Evolutionary conservation across 2,797 vertebrate genomes (phyloP).

Genomic region (Hyperoplus immaculatus): DNA sequence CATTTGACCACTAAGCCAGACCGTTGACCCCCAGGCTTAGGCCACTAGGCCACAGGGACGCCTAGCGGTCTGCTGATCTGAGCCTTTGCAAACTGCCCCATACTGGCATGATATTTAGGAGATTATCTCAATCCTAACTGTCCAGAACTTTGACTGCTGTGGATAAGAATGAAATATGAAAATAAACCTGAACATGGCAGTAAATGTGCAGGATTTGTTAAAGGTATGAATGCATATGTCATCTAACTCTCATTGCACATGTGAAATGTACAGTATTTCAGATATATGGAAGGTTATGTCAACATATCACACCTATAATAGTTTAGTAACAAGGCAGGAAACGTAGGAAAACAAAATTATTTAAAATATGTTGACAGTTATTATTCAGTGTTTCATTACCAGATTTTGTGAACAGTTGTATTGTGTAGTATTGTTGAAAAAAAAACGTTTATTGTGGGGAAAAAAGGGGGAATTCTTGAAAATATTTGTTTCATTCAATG

Average conservation of each 20-base stretch:
- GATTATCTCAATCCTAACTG: conserved; percentile 26
- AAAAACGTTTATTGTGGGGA: background rate
- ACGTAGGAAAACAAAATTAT: background rate
- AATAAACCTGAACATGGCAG: background rate
- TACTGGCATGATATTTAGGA: conserved; percentile 20
- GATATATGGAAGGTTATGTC: background rate
- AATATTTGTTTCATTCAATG: background rate
- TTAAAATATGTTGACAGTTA: background rate
- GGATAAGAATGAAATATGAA: conserved; percentile 7
- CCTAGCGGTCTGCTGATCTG: conserved; percentile 21
- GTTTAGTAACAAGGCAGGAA: background rate
- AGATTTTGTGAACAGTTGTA: background rate
- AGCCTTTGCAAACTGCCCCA: background rate
- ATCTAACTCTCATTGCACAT: background rate
- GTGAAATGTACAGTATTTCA: background rate
- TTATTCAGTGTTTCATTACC: background rate
- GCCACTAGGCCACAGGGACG: conserved; percentile 19
- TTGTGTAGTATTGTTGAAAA: background rate
- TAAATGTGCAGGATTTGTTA: background rate
- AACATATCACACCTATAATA: background rate
- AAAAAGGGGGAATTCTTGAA: background rate
- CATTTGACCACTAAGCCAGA: conserved; percentile 11
- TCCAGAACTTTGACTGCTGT: background rate
- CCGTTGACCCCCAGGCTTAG: conserved; percentile 25
- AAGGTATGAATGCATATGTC: background rate